Evolutionary conservation across 1,140 invertebrate species (phyloP).

Genomic region (Popillia japonica): DNA sequence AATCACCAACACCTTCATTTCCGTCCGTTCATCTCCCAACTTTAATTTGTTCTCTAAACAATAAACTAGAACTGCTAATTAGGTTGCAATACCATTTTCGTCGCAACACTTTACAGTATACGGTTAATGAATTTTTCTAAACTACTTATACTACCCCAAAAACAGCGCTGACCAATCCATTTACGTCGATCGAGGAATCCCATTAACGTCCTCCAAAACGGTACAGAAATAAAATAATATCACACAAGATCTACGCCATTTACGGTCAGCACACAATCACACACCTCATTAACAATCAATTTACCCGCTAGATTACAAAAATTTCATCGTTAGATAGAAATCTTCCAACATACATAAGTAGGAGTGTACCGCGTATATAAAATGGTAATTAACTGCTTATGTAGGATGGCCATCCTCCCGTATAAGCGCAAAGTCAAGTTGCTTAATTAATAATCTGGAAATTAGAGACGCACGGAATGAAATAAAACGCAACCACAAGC

Average conservation of each 20-base stretch:
- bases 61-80: too few relatives aligned
- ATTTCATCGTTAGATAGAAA: background rate
- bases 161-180: too few relatives aligned
- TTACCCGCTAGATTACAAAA: background rate
- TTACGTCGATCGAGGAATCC: too few relatives aligned
- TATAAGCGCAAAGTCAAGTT: background rate
- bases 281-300: constrained; percentile 1
- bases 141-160: too few relatives aligned
- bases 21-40: too few relatives aligned
- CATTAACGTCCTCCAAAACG: too few relatives aligned
- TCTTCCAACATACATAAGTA: background rate
- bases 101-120: too few relatives aligned
- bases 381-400: background rate
- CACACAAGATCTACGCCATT: background rate
- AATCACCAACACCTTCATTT: too few relatives aligned
- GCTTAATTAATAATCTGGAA: background rate
- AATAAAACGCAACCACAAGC: background rate
- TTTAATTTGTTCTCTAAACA: too few relatives aligned
- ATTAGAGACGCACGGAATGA: background rate
- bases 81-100: too few relatives aligned
- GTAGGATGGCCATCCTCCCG: background rate
- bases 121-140: too few relatives aligned
- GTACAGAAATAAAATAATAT: background rate
- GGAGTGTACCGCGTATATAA: background rate
- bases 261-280: background rate